Evolutionary conservation across 1,140 invertebrate genomes (phyloP), one percentile per base, ranked within the genome.

Genomic region (Caenorhabditis tropicalis): DNA sequence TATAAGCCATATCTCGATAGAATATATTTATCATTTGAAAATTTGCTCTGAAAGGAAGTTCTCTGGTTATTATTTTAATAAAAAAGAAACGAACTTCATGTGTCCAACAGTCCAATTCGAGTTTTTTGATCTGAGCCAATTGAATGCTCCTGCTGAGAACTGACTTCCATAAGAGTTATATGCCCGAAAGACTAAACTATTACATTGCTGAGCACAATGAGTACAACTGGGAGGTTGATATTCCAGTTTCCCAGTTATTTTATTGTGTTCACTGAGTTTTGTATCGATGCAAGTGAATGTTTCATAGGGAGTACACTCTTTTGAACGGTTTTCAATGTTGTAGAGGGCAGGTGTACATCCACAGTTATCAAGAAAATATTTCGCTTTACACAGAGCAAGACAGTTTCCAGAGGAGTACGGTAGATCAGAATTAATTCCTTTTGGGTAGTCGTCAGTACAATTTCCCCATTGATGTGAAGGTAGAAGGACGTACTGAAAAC

Each of bases 11-110:
- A 36, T 85, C 83, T 49, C 79, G 29, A 24, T 74, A 84, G 51
- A 84, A 84, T n/a, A 84, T 49, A 27, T 84, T 84, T 6, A 84
- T 65, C 29, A 65, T 80, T 49, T 53, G 65, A 31, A 84, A 79
- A 48, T 84, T 84, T 7, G 56, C 48, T 49, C 74, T 84, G 51
- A 31, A 79, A 82, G 49, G n/a, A 27, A 56, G 0, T 51, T n/a
- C 49, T n/a, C 19, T 51, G n/a, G 21, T n/a, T 21, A 51, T 7
- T 51, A 2, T n/a, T 21, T 51, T n/a, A 7, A 51, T n/a, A 3
- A 7, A n/a, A 16, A n/a, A 7, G 9, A 56, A 27, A 10, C 24
- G 31, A 10, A 81, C 79, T 53, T 81, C 79, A 81, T 81, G 19
- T 81, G 79, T 51, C 51, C 79, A 15, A 51, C 29, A 3, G 53